These are phyloP conservation scores for Nothocercus julius DNA, from an alignment of 2,113 vertebrate genomes.

Conservation along the genomic window DNA sequence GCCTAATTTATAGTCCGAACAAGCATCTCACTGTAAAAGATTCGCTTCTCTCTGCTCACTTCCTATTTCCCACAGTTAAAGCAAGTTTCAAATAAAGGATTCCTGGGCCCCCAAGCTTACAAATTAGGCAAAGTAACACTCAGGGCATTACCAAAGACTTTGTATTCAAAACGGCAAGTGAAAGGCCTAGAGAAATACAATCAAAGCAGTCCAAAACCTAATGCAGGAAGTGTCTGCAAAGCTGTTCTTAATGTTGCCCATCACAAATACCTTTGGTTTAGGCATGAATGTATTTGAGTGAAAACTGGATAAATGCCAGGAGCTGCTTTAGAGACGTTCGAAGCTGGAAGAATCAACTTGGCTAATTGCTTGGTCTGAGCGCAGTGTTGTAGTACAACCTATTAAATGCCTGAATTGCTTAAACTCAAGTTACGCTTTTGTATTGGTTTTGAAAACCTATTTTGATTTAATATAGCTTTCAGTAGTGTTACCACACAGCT, in stretches of 20 bases:
- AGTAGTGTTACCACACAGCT: neutral
- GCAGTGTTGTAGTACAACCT: constrained; percentile 54
- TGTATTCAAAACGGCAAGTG: constrained; percentile 67
- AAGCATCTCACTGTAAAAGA: constrained; percentile 62
- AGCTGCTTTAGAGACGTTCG: constrained; percentile 52
- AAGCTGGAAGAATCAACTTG: constrained; percentile 43
- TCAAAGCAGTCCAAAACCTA: constrained; percentile 67
- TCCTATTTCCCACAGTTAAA: constrained; percentile 83
- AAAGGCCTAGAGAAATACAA: constrained; percentile 70
- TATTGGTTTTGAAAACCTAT: constrained; percentile 33
- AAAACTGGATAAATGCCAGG: constrained; percentile 69
- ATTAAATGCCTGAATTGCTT: constrained; percentile 70
- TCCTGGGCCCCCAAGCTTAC: constrained; percentile 65
- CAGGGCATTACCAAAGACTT: constrained; percentile 65
- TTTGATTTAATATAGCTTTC: constrained; percentile 54
- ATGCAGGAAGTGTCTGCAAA: constrained; percentile 67
- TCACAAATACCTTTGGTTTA: constrained; percentile 67
- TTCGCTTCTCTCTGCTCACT: constrained; percentile 73
- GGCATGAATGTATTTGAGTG: constrained; percentile 27
- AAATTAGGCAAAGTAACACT: constrained; percentile 79
- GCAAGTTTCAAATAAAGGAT: constrained; percentile 73
- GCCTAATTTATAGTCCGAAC: constrained; percentile 78
- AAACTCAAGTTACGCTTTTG: constrained; percentile 45
- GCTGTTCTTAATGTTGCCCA: constrained; percentile 64
- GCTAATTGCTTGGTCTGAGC: constrained; percentile 64